These are phyloP conservation scores for Drepana arcuata DNA, from an alignment of 1,140 invertebrate genomes.

Conservation along the genomic window DNA sequence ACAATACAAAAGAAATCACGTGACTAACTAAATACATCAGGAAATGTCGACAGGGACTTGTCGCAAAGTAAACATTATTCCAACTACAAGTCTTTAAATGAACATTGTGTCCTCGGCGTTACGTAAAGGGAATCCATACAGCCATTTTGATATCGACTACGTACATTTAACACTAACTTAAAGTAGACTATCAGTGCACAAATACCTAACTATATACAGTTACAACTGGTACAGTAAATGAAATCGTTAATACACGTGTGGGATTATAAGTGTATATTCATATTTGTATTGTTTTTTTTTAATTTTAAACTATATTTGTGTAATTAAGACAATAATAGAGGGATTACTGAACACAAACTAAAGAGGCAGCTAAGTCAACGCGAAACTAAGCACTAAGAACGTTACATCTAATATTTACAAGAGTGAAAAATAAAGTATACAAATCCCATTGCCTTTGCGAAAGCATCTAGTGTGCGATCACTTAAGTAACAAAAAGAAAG, in stretches of 20 bases:
- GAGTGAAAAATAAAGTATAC: constrained; percentile 15
- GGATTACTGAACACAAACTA: constrained; percentile 45
- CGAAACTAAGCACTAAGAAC: constrained; percentile 37
- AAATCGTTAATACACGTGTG: constrained; percentile 29
- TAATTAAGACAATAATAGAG: constrained; percentile 37
- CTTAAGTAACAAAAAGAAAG: constrained; percentile 17
- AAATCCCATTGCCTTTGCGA: constrained; percentile 13
- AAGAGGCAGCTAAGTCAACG: constrained; percentile 28
- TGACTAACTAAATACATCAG: constrained; percentile 42
- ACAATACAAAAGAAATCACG: constrained; percentile 21
- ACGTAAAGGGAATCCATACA: constrained; percentile 40
- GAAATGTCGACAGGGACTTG: constrained; percentile 22
- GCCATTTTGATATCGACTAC: constrained; percentile 47
- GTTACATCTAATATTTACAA: constrained; percentile 44
- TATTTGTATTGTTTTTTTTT: constrained; percentile 34
- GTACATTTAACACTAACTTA: constrained; percentile 43
- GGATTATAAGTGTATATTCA: not conserved
- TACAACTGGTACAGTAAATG: constrained; percentile 38
- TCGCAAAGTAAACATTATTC: constrained; percentile 32
- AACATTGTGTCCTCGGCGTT: constrained; percentile 43
- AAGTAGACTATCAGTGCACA: constrained; percentile 58
- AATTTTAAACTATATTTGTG: constrained; percentile 31
- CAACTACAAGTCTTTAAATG: constrained; percentile 38
- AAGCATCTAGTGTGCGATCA: constrained; percentile 25
- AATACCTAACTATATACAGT: constrained; percentile 56